Conservation (phyloP, 1,140 invertebrate species). For the Condylostylus longicornis region DNA sequence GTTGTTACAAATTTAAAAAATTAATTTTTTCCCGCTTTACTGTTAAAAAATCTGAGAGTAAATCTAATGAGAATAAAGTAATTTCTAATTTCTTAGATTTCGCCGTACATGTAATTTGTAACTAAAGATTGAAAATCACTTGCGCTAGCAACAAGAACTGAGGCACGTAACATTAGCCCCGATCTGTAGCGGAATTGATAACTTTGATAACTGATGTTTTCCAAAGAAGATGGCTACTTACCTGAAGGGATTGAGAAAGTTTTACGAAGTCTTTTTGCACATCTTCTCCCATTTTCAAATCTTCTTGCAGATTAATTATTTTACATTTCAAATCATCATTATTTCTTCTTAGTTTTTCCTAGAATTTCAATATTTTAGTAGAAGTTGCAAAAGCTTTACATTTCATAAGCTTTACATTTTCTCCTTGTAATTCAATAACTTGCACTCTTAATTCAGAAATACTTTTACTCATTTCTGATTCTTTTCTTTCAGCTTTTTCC, state of each 20-base stretch:
- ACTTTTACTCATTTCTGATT: slow-evolving; percentile 32
- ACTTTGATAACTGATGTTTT: no score
- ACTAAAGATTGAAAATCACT: no score
- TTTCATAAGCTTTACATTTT: slow-evolving; percentile 18
- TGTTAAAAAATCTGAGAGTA: no score
- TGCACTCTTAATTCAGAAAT: slow-evolving; percentile 29
- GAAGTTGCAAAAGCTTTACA: not conserved
- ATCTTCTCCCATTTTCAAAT: slow-evolving; percentile 85
- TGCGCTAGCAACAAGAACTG: no score
- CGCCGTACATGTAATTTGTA: no score
- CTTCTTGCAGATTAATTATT: slow-evolving; percentile 72
- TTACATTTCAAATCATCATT: slow-evolving; percentile 52
- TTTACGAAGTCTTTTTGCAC: slow-evolving; percentile 97
- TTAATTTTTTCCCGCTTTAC: no score
- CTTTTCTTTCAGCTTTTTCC: slow-evolving; percentile 20
- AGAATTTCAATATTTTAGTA: slow-evolving; percentile 10
- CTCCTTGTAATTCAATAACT: slow-evolving; percentile 26
- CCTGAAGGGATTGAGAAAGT: slow-evolving; percentile 89
- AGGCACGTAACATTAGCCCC: no score
- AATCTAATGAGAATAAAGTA: no score
- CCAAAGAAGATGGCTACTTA: no score
- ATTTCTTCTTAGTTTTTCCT: slow-evolving; percentile 43
- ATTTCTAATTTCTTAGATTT: no score
- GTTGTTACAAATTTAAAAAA: no score
- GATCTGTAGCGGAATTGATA: no score